These are phyloP conservation scores for Grallaria varia DNA, from an alignment of 2,113 vertebrate species.

Conservation along the genomic window DNA sequence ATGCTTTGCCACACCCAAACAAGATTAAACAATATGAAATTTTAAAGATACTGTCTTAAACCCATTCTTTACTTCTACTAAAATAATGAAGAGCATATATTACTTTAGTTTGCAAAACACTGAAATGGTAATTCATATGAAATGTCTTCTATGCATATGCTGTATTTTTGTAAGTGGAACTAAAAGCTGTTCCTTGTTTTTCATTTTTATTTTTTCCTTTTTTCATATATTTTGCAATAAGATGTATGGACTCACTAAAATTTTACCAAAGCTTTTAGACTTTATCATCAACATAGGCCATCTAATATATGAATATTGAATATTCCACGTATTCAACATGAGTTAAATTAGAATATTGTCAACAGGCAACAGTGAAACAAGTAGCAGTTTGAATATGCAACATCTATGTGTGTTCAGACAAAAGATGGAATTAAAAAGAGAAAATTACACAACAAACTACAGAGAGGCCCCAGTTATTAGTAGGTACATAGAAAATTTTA, in stretches of 20 bases:
- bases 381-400: not conserved
- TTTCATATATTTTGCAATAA: not conserved
- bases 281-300: not conserved
- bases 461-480: not conserved
- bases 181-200: constrained; percentile 67
- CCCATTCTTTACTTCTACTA: constrained; percentile 72
- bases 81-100: constrained; percentile 81
- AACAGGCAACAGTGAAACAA: not conserved
- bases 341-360: not conserved
- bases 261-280: not conserved
- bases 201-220: not conserved
- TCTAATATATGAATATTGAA: not conserved
- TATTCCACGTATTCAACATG: not conserved
- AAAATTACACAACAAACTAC: not conserved
- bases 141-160: constrained; percentile 37
- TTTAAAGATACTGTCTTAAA: constrained; percentile 74
- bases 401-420: not conserved
- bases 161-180: constrained; percentile 29
- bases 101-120: constrained; percentile 64
- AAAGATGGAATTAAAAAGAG: not conserved
- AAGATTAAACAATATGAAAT: constrained; percentile 69
- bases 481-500: not conserved
- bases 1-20: constrained; percentile 60
- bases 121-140: constrained; percentile 64
- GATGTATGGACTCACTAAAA: not conserved